A percentile compares a stretch with the other conserved stretches of the same genome.
These are phyloP conservation scores for Myrmecophaga tridactyla DNA, from an alignment of 2,113 vertebrate genomes.

Conservation along the genomic window DNA sequence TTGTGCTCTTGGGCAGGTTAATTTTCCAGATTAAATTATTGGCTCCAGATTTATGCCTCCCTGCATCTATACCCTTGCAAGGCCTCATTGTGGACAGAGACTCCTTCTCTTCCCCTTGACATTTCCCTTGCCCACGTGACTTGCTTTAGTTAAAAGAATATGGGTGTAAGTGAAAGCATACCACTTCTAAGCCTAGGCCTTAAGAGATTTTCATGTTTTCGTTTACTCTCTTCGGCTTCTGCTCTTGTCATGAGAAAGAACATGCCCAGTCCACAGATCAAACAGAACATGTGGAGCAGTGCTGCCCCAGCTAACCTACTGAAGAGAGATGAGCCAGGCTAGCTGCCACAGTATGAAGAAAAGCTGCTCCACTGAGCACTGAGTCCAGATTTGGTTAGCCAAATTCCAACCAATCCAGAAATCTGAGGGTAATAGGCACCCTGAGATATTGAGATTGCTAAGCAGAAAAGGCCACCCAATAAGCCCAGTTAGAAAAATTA, in stretches of 20 bases:
- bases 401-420: not conserved
- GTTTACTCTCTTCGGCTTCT: not conserved
- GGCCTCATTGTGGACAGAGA: not conserved
- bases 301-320: not conserved
- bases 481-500: not conserved
- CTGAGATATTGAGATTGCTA: not conserved
- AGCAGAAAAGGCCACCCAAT: not conserved
- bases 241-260: not conserved
- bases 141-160: not conserved
- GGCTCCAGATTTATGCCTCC: not conserved
- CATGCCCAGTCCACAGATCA: not conserved
- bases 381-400: not conserved
- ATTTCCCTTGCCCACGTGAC: not conserved
- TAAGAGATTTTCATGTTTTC: not conserved
- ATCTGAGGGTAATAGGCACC: not conserved
- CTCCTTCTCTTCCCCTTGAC: not conserved
- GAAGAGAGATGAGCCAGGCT: not conserved
- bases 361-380: not conserved
- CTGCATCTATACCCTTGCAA: not conserved
- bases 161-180: not conserved
- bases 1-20: not conserved
- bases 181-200: not conserved
- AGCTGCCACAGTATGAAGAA: not conserved
- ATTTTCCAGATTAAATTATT: not conserved
- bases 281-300: rapidly evolving